Evolutionary conservation across 2,888 invertebrate species (phyloP).

Genomic region (Myopa testacea): DNA sequence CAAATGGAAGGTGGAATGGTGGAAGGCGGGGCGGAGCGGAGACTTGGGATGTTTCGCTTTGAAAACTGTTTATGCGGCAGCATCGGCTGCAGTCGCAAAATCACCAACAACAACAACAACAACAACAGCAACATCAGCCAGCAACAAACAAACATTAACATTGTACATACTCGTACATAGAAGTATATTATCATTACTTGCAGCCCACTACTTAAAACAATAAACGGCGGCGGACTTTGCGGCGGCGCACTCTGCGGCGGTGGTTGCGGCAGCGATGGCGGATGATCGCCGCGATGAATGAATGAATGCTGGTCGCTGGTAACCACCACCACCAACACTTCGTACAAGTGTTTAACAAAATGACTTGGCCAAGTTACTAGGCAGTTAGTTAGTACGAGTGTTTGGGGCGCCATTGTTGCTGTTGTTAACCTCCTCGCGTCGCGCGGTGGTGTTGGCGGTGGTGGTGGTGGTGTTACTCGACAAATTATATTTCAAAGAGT

Average conservation of each 20-base stretch:
- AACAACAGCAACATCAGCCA: not conserved
- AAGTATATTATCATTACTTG: slow-evolving; percentile 20
- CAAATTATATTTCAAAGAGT: slow-evolving; percentile 23
- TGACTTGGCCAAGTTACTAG: slow-evolving; percentile 15
- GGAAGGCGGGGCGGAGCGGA: not conserved
- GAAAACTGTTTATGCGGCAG: slow-evolving; percentile 18
- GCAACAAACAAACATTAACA: not conserved
- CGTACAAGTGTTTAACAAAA: slow-evolving; percentile 39
- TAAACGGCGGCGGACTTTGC: not conserved
- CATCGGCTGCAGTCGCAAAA: not conserved
- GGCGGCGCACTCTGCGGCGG: not conserved
- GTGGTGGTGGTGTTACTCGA: slow-evolving; percentile 9
- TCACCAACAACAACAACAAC: not conserved
- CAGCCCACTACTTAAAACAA: slow-evolving; percentile 38
- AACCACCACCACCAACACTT: slow-evolving; percentile 28
- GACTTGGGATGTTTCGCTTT: not conserved
- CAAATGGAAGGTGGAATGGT: slow-evolving; percentile 17
- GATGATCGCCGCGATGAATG: slow-evolving; percentile 24
- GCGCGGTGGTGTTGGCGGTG: not conserved
- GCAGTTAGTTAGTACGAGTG: not conserved
- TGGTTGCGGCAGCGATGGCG: not conserved
- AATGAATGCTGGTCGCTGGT: slow-evolving; percentile 25
- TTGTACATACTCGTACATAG: not conserved
- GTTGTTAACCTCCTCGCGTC: slow-evolving; percentile 26
- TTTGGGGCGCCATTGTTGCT: slow-evolving; percentile 3